Percentiles rank a stretch among this genome's conserved stretches.
Conservation (phyloP, 2,113 vertebrate species). For the Bothrops jararaca region DNA sequence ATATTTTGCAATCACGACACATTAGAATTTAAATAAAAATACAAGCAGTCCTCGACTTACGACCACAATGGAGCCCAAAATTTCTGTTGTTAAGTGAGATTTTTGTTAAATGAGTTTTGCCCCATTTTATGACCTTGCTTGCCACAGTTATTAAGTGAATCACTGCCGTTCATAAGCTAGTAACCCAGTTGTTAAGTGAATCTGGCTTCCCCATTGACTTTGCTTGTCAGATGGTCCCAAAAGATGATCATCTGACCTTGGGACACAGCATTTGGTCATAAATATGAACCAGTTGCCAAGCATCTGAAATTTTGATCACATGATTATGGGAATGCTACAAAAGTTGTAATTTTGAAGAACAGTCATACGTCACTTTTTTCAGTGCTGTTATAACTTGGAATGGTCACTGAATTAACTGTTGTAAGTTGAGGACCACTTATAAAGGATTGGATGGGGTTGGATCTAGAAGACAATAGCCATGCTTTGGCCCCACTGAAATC, state of each 20-base stretch:
- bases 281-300: background rate
- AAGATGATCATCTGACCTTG: background rate
- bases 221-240: background rate
- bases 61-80: background rate
- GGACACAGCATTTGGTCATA: background rate
- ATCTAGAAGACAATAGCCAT: background rate
- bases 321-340: background rate
- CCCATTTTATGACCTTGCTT: background rate
- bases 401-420: background rate
- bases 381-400: background rate
- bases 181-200: background rate
- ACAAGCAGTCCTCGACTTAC: background rate
- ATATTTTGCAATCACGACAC: background rate
- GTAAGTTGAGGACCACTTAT: background rate
- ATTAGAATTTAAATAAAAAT: background rate
- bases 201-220: background rate
- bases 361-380: background rate
- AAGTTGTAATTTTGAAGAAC: background rate
- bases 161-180: background rate
- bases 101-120: background rate
- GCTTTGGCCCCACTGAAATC: background rate
- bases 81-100: background rate
- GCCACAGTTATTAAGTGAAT: background rate
- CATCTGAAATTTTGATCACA: background rate
- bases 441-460: background rate